phyloP scores from a whole-genome alignment of 2,113 vertebrate species.

The Cettia cetti region DNA sequence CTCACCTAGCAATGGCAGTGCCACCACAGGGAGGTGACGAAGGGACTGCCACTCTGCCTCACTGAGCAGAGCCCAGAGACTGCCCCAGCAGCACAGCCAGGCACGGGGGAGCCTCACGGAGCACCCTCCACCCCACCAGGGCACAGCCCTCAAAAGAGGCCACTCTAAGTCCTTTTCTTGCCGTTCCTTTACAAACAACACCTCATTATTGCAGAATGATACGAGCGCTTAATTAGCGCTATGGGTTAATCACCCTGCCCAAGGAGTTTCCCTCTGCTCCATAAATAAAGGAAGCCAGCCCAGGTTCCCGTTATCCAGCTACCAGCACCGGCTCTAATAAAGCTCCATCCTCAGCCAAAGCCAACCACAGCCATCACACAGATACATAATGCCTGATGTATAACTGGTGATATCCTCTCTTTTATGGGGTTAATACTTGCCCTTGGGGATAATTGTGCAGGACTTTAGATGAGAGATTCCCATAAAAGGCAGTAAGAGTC shows the following conservation, averaged over 20 bases:
- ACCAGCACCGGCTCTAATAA: background rate
- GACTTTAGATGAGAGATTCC: conserved; percentile 54
- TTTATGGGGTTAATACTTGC: conserved; percentile 37
- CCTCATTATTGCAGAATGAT: background rate
- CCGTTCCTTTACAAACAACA: accelerated
- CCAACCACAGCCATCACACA: conserved; percentile 27
- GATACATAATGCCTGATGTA: conserved; percentile 5
- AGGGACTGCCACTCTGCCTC: accelerated
- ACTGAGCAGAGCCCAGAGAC: accelerated
- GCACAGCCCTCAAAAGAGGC: background rate
- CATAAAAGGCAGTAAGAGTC: conserved; percentile 61
- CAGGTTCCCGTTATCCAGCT: conserved; percentile 18
- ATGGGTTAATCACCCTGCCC: conserved; percentile 2
- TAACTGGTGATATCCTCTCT: conserved; percentile 18
- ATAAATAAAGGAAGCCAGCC: background rate
- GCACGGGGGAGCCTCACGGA: too few relatives aligned
- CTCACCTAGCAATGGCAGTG: accelerated
- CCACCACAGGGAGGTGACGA: background rate
- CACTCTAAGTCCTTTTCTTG: background rate
- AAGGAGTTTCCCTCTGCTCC: background rate
- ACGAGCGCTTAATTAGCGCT: background rate
- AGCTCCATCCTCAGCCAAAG: background rate
- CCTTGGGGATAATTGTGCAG: conserved; percentile 52
- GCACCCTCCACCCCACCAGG: too few relatives aligned
- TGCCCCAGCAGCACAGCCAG: background rate